phyloP scores from a whole-genome alignment of 2,113 vertebrate species.

The Dasypus novemcinctus region DNA sequence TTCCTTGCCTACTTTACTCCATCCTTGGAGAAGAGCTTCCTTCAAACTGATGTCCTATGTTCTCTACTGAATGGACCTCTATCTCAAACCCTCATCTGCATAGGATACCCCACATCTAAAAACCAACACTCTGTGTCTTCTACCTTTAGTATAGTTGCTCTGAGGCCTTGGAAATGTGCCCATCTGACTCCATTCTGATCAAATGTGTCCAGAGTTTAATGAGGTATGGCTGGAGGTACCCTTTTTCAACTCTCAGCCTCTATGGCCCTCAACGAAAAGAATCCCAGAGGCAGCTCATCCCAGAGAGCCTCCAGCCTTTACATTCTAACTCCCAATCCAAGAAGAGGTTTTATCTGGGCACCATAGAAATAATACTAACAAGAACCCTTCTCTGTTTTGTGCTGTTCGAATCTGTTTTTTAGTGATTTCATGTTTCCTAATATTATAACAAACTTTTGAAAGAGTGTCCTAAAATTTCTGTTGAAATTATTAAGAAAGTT shows the following conservation, averaged over 20 bases:
- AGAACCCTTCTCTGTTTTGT: not conserved
- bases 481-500: slow-evolving; percentile 24
- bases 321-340: not conserved
- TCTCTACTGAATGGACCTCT: not conserved
- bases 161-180: not conserved
- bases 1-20: not conserved
- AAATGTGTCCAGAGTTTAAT: not conserved
- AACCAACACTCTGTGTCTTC: not conserved
- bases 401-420: not conserved
- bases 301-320: not conserved
- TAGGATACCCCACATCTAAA: not conserved
- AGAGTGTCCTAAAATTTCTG: slow-evolving; percentile 19
- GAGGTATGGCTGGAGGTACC: too few species aligned
- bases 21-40: not conserved
- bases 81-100: not conserved
- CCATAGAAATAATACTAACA: not conserved
- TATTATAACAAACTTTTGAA: slow-evolving; percentile 31
- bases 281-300: not conserved
- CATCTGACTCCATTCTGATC: not conserved
- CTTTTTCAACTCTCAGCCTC: not conserved
- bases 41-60: not conserved
- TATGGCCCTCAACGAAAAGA: not conserved
- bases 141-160: not conserved
- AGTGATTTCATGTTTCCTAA: not conserved
- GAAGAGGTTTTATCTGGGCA: not conserved